phyloP scores from a whole-genome alignment of 2,113 vertebrate genomes.

The Bolborhynchus lineola region DNA sequence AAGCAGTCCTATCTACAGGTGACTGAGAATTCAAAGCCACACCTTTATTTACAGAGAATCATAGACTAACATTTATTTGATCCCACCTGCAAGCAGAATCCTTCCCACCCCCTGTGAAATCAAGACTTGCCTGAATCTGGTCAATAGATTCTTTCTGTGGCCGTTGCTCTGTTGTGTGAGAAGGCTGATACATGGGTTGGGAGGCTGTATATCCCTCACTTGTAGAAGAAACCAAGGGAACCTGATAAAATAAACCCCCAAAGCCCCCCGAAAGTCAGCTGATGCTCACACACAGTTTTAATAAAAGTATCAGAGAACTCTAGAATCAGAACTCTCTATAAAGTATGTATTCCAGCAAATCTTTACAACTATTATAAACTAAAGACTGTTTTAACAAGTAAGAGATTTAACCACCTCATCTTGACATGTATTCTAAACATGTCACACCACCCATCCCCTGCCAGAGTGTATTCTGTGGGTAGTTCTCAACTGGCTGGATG shows the following conservation, averaged over 20 bases:
- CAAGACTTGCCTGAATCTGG: slow-evolving; percentile 86
- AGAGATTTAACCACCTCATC: background rate
- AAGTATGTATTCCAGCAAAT: background rate
- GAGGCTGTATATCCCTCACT: slow-evolving; percentile 82
- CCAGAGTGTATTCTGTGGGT: background rate
- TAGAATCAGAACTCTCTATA: background rate
- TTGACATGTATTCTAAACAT: background rate
- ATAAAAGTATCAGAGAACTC: background rate
- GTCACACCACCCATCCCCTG: background rate
- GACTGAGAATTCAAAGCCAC: background rate
- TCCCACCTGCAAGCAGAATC: background rate
- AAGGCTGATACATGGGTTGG: slow-evolving; percentile 87
- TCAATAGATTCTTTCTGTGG: slow-evolving; percentile 87
- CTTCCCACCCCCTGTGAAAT: slow-evolving; percentile 23
- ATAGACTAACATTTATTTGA: background rate
- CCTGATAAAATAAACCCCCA: slow-evolving; percentile 70
- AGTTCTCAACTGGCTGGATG: background rate
- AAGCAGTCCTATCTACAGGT: background rate
- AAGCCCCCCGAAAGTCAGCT: background rate
- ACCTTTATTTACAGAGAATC: background rate
- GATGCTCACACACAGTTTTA: background rate
- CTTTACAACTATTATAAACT: background rate
- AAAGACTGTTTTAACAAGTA: background rate
- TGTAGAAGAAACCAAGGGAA: slow-evolving; percentile 88
- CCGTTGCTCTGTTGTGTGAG: slow-evolving; percentile 86